Percentiles rank a stretch among this genome's conserved stretches.
Evolutionary conservation across 2,113 vertebrate species (phyloP).

Genomic region (Limanda limanda): DNA sequence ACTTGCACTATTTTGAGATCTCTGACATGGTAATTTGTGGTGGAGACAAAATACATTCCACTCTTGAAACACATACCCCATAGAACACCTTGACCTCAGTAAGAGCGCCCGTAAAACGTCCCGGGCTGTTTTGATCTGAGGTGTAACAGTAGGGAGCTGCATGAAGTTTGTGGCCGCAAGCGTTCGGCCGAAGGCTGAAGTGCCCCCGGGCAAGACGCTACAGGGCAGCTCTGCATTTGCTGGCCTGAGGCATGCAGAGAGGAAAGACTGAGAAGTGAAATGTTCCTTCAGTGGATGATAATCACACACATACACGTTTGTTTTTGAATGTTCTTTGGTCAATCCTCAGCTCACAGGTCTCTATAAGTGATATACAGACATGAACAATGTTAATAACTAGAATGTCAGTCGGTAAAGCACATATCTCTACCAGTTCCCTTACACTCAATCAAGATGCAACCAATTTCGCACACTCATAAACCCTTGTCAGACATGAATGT

Average conservation of each 20-base stretch:
- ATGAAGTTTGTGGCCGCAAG: not conserved
- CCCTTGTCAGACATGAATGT: too few relatives aligned
- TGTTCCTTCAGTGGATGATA: not conserved
- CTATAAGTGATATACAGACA: too few relatives aligned
- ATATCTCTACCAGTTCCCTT: too few relatives aligned
- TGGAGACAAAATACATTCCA: conserved; percentile 12
- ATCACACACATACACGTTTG: not conserved
- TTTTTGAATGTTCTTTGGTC: not conserved
- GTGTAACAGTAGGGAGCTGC: not conserved
- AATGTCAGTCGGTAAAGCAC: too few relatives aligned
- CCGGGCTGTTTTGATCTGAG: conserved; percentile 5
- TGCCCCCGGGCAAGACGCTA: not conserved
- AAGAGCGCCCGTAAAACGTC: conserved; percentile 14
- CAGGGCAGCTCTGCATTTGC: not conserved
- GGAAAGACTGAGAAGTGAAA: not conserved
- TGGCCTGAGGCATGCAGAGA: not conserved
- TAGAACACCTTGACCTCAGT: conserved; percentile 49
- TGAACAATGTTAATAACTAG: too few relatives aligned
- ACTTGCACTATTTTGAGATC: conserved; percentile 32
- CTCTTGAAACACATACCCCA: conserved; percentile 33
- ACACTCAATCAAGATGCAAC: too few relatives aligned
- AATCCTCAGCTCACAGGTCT: not conserved
- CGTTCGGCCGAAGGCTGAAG: not conserved
- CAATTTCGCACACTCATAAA: too few relatives aligned
- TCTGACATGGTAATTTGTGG: conserved; percentile 41